phyloP scores from a whole-genome alignment of 2,888 invertebrate genomes.

The Yponomeuta malinellus region DNA sequence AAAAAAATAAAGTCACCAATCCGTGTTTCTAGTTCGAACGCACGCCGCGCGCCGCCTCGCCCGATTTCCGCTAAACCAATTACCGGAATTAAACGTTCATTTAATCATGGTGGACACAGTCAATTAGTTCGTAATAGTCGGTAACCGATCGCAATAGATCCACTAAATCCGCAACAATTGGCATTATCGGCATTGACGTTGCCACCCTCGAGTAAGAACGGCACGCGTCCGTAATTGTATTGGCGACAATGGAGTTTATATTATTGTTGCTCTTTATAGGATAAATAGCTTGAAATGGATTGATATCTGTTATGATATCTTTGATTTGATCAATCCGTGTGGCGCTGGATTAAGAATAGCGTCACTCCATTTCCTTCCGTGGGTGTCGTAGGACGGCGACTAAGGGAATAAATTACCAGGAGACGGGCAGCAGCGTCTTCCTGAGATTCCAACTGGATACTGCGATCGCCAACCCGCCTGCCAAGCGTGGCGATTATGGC shows the following conservation, averaged over 20 bases:
- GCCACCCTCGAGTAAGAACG: slow-evolving; percentile 37
- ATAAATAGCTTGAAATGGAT: neutral
- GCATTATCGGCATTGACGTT: slow-evolving; percentile 55
- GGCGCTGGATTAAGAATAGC: too few relatives aligned
- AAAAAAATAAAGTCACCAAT: neutral
- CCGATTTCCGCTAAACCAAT: slow-evolving; percentile 31
- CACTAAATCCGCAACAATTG: slow-evolving; percentile 39
- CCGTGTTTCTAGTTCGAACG: neutral
- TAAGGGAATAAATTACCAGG: too few relatives aligned
- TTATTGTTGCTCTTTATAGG: slow-evolving; percentile 38
- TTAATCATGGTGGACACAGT: slow-evolving; percentile 51
- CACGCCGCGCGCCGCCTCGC: slow-evolving; percentile 15
- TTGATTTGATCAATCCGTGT: neutral
- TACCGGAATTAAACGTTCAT: slow-evolving; percentile 46
- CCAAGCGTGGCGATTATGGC: too few relatives aligned
- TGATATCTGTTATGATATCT: neutral
- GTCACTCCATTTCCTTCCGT: too few relatives aligned
- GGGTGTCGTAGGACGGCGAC: too few relatives aligned
- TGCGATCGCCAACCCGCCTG: too few relatives aligned
- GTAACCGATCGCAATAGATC: slow-evolving; percentile 49
- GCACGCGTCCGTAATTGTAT: slow-evolving; percentile 62
- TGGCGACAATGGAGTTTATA: slow-evolving; percentile 44
- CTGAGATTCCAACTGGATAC: too few relatives aligned
- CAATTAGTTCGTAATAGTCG: slow-evolving; percentile 56
- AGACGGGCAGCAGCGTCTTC: too few relatives aligned